phyloP scores from a whole-genome alignment of 2,113 vertebrate species.

The Tachysurus vachellii region DNA sequence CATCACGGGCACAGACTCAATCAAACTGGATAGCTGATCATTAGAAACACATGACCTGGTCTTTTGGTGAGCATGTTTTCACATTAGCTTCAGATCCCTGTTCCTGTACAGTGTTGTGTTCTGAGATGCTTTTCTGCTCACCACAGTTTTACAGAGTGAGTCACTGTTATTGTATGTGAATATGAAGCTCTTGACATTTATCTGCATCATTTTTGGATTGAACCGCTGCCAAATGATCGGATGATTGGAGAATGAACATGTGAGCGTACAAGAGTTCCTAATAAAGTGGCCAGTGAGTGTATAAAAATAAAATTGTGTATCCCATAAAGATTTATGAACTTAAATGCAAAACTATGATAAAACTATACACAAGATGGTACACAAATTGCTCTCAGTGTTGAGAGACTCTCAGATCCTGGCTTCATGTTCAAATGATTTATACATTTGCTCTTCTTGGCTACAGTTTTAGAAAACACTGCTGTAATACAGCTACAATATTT shows the following conservation, averaged over 20 bases:
- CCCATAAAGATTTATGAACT: neutral
- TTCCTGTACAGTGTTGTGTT: neutral
- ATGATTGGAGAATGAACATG: neutral
- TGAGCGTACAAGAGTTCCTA: neutral
- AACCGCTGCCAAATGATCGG: neutral
- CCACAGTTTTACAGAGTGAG: neutral
- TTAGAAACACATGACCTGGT: neutral
- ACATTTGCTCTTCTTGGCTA: neutral
- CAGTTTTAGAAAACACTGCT: neutral
- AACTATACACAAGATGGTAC: neutral
- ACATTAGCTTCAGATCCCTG: neutral
- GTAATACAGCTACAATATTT: constrained; percentile 18
- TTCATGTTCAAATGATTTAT: constrained; percentile 29
- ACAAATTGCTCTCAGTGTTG: neutral
- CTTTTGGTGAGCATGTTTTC: neutral
- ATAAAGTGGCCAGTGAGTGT: neutral
- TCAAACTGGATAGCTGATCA: neutral
- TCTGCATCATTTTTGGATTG: neutral
- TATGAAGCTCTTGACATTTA: neutral
- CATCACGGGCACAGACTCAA: neutral
- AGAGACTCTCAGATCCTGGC: neutral
- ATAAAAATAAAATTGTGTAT: neutral
- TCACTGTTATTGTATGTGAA: neutral
- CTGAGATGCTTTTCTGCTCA: neutral
- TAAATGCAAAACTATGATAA: neutral